Conservation (phyloP, 1,140 invertebrate species). For the Drosophila tristis region DNA sequence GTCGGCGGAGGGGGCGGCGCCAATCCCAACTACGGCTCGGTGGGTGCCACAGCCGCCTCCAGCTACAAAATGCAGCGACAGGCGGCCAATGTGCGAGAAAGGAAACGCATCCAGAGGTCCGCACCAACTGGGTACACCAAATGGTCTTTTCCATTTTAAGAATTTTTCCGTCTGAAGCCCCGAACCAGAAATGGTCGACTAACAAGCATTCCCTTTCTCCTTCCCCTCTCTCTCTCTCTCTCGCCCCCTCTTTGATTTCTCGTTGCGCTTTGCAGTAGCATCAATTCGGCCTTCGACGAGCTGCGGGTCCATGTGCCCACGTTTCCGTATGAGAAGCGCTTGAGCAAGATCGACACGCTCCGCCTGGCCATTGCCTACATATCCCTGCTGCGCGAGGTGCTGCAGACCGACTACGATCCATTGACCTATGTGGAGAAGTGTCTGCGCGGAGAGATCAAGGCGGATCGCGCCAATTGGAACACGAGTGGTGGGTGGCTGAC, state of each 20-base stretch:
- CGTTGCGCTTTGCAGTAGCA: conserved; percentile 91
- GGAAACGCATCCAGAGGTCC: conserved; percentile 98
- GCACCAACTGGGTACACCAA: conserved; percentile 89
- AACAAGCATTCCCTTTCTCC: conserved; percentile 37
- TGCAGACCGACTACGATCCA: conserved; percentile 96
- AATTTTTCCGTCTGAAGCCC: conserved; percentile 21
- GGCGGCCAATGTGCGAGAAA: conserved; percentile 96
- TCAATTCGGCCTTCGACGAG: conserved; percentile 99
- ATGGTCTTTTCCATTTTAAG: conserved; percentile 81
- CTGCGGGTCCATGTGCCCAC: conserved; percentile 97
- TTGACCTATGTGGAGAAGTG: conserved; percentile 97
- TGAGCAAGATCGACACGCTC: conserved; percentile 98
- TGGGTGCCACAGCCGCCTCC: conserved; percentile 86
- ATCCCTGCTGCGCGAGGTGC: conserved; percentile 94
- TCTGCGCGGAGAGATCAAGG: conserved; percentile 94
- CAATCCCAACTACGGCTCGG: conserved; percentile 47
- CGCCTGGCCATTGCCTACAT: conserved; percentile 98
- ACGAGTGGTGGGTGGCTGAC: conserved; percentile 91
- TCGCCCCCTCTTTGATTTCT: neutral
- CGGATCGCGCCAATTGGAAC: conserved; percentile 96
- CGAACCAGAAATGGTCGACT: conserved; percentile 22
- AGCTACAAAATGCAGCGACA: conserved; percentile 94
- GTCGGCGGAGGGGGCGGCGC: conserved; percentile 19
- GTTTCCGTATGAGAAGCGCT: conserved; percentile 98
- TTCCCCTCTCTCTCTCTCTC: neutral